Evolutionary conservation across 2,797 vertebrate genomes (phyloP), one percentile per base, ranked within the genome.

Genomic region (Taenioides sp.): DNA sequence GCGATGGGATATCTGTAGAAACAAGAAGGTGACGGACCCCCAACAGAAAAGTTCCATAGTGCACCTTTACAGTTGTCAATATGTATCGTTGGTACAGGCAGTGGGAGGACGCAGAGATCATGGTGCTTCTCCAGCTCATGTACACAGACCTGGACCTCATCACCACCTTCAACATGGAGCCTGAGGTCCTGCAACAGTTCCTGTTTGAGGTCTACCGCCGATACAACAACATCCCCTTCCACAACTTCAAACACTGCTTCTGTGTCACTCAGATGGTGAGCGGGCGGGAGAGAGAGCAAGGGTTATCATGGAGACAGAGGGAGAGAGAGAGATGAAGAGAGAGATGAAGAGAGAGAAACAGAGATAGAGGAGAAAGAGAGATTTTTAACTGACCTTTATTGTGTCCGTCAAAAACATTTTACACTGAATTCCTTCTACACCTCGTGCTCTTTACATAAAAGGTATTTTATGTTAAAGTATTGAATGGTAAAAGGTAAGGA

Each of bases 161-260:
- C 28, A 74, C 86, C 0, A 79, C 85, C 40, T 94, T 94, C 85
- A 92, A 91, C 87, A 94, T 95, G 0, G 93, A 94, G 82, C 82
- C 87, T 4, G 93, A 94, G 17, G 93, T 93, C 0, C 89, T 95
- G 69, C 94, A 94, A 17, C 88, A 91, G 82, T 94, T 95, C 76
- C 88, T 95, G 58, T 94, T 92, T 2, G 91, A 94, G 58, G 92
- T 94, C 55, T 95, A 95, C 77, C 67, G 89, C 10, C 78, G 84
- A 80, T 95, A 95, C 89, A 95, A 95, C 89, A 94, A 95, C 91
- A 95, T 95, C 88, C 94, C 94, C 4, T 95, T 95, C 74, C 94
- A 95, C 81, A 95, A 95, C 88, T 95, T 95, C 89, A 94, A 95
- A 69, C 94, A 95, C 85, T 94, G 93, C 83, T 95, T 95, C 88